Percentiles rank a stretch among this genome's conserved stretches.
These are phyloP conservation scores for Larimichthys polyactis DNA, from an alignment of 2,113 vertebrate species.

Conservation along the genomic window DNA sequence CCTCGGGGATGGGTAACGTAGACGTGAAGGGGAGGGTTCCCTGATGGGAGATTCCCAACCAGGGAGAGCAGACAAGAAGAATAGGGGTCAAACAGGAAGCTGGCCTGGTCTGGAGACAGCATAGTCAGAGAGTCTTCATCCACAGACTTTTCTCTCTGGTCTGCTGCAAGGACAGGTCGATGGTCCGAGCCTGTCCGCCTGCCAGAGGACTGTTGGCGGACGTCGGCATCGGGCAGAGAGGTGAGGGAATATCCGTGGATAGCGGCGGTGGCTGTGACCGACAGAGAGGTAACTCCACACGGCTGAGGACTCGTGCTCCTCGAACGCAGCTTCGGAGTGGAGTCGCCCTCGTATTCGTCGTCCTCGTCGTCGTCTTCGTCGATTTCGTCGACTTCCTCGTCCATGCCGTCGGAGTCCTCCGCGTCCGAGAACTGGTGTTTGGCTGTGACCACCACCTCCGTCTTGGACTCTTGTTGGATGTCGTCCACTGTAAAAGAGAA, in stretches of 20 bases:
- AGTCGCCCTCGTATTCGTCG: conserved; percentile 94
- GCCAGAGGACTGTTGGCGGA: conserved; percentile 83
- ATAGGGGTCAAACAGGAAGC: conserved; percentile 91
- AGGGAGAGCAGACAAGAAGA: conserved; percentile 90
- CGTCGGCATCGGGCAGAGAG: conserved; percentile 87
- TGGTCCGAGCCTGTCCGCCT: conserved; percentile 85
- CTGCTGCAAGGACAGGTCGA: conserved; percentile 61
- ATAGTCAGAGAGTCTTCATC: conserved; percentile 88
- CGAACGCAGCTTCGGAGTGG: conserved; percentile 93
- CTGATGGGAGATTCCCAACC: conserved; percentile 84
- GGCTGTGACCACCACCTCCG: conserved; percentile 81
- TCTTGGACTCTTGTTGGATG: conserved; percentile 87
- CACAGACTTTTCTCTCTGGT: conserved; percentile 88
- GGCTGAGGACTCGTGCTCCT: conserved; percentile 95
- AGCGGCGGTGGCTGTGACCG: conserved; percentile 85
- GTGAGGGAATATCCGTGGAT: conserved; percentile 83
- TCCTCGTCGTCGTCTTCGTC: conserved; percentile 96
- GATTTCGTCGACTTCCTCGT: conserved; percentile 94
- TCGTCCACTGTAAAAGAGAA: conserved; percentile 84
- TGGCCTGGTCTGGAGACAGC: conserved; percentile 89
- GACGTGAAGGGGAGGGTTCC: conserved; percentile 78
- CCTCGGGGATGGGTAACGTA: conserved; percentile 79
- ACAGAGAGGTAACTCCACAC: conserved; percentile 87
- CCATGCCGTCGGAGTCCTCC: conserved; percentile 92
- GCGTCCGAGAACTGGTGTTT: conserved; percentile 99